phyloP scores from a whole-genome alignment of 1,140 invertebrate genomes.

The Sinonovacula constricta region DNA sequence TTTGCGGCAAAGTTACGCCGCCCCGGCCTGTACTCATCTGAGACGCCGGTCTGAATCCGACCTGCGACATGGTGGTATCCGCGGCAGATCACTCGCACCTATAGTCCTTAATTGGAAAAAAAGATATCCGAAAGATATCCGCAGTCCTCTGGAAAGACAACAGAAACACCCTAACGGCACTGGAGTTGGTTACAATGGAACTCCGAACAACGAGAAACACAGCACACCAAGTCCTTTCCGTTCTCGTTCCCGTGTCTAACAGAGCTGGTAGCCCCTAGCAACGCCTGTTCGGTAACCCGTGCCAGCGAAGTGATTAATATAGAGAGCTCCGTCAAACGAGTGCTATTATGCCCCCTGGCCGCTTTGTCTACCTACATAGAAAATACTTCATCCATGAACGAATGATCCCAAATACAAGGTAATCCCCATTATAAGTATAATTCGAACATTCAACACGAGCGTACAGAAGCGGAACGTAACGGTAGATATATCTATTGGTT shows the following conservation, averaged over 20 bases:
- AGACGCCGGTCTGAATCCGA: conserved; percentile 63
- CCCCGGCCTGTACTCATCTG: conserved; percentile 51
- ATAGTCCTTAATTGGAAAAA: background rate
- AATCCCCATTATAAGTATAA: conserved; percentile 15
- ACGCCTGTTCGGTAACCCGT: conserved; percentile 63
- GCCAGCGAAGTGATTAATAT: conserved; percentile 57
- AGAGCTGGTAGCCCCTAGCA: conserved; percentile 61
- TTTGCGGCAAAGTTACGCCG: conserved; percentile 65
- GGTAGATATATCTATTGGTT: no score
- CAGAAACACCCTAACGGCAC: no score
- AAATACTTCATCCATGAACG: conserved; percentile 62
- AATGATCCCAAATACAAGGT: conserved; percentile 34
- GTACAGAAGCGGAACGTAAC: no score
- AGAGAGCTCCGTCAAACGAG: conserved; percentile 58
- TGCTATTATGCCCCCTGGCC: conserved; percentile 63
- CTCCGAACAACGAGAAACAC: no score
- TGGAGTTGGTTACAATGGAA: no score
- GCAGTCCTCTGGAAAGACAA: no score
- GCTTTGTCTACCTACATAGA: conserved; percentile 59
- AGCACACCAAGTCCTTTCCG: no score
- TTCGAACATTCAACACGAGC: no score
- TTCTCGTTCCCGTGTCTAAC: conserved; percentile 55
- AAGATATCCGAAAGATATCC: no score
- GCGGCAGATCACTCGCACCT: no score
- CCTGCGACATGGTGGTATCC: conserved; percentile 68